Percentiles rank a stretch among this genome's conserved stretches.
phyloP scores from a whole-genome alignment of 2,888 invertebrate species.

The Acleris emargana region DNA sequence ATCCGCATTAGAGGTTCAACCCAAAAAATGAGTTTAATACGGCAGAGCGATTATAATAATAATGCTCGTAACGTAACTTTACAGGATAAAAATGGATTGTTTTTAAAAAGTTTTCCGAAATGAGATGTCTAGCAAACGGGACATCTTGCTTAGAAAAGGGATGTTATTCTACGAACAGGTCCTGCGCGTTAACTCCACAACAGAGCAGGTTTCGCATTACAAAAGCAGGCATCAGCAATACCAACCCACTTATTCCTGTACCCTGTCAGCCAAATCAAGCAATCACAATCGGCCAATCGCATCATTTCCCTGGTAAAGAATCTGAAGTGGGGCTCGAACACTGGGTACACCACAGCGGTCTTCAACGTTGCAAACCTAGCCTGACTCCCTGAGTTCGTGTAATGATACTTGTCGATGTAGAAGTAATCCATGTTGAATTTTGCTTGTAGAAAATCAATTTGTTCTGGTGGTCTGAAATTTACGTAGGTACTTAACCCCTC shows the following conservation, averaged over 20 bases:
- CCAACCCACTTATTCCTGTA: slow-evolving; percentile 73
- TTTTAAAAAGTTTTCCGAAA: no score
- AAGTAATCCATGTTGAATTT: slow-evolving; percentile 62
- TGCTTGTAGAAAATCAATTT: slow-evolving; percentile 60
- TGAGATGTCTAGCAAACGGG: no score
- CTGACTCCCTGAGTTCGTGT: slow-evolving; percentile 45
- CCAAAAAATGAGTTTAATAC: no score
- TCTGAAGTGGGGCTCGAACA: slow-evolving; percentile 81
- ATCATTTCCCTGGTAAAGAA: slow-evolving; percentile 86
- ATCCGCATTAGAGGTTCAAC: no score
- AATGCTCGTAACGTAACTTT: no score
- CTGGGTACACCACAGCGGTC: slow-evolving; percentile 76
- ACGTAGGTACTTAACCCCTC: not conserved
- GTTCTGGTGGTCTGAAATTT: slow-evolving; percentile 59
- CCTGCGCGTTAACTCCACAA: no score
- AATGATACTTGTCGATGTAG: slow-evolving; percentile 64
- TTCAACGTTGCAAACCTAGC: slow-evolving; percentile 59
- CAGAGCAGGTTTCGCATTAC: no score
- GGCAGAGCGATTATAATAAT: no score
- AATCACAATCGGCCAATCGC: slow-evolving; percentile 75
- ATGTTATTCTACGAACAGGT: no score
- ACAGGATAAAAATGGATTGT: no score
- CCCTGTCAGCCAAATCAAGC: slow-evolving; percentile 67
- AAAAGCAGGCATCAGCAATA: not conserved
- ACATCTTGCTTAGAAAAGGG: no score